Percentiles rank a stretch among this genome's conserved stretches.
Conservation (phyloP, 2,888 invertebrate species). For the Tenthredo mesomela region DNA sequence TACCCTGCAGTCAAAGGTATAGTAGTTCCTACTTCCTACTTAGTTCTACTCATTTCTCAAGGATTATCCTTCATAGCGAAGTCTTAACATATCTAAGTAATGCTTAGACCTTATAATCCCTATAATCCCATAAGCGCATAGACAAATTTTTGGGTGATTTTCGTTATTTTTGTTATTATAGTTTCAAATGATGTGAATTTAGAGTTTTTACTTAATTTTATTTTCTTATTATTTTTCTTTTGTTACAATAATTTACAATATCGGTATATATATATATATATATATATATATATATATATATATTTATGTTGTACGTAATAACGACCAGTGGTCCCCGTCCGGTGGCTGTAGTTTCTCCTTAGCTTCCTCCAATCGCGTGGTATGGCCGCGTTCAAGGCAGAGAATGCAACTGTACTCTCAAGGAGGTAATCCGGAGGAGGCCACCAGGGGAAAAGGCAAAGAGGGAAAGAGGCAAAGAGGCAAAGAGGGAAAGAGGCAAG, state of each 20-base stretch:
- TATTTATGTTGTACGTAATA: neutral
- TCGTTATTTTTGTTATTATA: neutral
- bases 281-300: too few species aligned
- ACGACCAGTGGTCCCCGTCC: neutral
- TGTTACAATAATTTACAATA: neutral
- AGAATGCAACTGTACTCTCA: conserved; percentile 53
- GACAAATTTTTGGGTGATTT: neutral
- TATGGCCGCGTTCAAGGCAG: conserved; percentile 18
- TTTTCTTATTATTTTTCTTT: neutral
- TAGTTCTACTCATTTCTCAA: conserved; percentile 59
- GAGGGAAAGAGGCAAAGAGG: conserved; percentile 44
- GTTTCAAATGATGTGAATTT: neutral
- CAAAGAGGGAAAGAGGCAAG: conserved; percentile 29
- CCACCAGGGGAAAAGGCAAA: conserved; percentile 45
- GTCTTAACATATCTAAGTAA: neutral
- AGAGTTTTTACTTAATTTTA: neutral
- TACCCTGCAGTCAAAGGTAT: neutral
- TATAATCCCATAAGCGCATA: neutral
- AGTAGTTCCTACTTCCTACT: too few species aligned
- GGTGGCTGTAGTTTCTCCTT: conserved; percentile 34
- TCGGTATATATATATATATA: neutral
- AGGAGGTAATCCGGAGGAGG: conserved; percentile 45
- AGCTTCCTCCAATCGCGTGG: conserved; percentile 44
- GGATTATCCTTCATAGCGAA: conserved; percentile 61
- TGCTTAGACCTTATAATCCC: neutral